Evolutionary conservation across 2,797 vertebrate genomes (phyloP).

Genomic region (Falco columbarius): DNA sequence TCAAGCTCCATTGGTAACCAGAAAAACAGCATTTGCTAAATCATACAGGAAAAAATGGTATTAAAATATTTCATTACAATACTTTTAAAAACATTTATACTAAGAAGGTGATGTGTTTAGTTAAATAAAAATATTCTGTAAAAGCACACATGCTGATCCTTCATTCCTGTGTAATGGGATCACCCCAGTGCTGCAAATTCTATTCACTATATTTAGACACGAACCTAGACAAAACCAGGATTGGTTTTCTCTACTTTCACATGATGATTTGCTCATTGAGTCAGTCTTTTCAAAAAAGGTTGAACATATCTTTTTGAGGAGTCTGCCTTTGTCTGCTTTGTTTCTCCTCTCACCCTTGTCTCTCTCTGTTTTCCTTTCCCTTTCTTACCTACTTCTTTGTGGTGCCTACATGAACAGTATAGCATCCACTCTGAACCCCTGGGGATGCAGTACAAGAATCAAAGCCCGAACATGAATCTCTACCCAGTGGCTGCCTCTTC

Average conservation of each 20-base stretch:
- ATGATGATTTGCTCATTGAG: neutral
- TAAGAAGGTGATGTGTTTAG: neutral
- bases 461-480: neutral
- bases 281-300: neutral
- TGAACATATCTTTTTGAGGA: neutral
- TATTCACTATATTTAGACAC: neutral
- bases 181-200: neutral
- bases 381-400: neutral
- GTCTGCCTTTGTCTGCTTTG: neutral
- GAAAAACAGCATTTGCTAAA: neutral
- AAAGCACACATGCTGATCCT: neutral
- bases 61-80: neutral
- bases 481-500: neutral
- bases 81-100: neutral
- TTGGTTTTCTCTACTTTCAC: neutral
- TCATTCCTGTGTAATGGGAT: neutral
- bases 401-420: neutral
- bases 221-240: neutral
- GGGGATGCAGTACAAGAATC: neutral
- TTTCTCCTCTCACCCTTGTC: neutral
- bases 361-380: neutral
- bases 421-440: neutral
- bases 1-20: neutral
- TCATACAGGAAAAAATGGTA: neutral
- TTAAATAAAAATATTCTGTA: neutral